A percentile compares a stretch with the other conserved stretches of the same genome.
phyloP scores from a whole-genome alignment of 2,797 vertebrate species.

The Vipera latastei region DNA sequence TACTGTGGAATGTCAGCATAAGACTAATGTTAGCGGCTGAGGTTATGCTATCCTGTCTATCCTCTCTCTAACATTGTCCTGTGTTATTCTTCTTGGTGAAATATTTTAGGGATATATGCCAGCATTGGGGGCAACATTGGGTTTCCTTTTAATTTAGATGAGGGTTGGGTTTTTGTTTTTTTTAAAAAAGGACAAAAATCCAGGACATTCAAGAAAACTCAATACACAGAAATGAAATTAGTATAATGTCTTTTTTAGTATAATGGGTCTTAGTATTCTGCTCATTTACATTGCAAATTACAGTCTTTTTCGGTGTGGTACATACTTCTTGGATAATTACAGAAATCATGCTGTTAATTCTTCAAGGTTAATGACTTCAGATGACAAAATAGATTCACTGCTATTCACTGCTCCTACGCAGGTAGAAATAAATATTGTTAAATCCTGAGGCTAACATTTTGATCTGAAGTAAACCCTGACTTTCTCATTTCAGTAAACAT shows the following conservation, averaged over 20 bases:
- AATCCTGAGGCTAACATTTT: neutral
- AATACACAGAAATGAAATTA: neutral
- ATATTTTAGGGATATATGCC: neutral
- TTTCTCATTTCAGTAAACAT: neutral
- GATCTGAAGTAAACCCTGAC: neutral
- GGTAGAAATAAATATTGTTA: neutral
- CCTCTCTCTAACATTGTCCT: constrained; percentile 4
- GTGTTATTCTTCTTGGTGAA: constrained; percentile 1
- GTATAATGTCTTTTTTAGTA: neutral
- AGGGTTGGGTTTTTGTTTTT: neutral
- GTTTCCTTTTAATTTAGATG: neutral
- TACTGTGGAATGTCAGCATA: constrained; percentile 27
- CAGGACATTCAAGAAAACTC: neutral
- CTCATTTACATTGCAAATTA: constrained; percentile 7
- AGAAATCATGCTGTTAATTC: constrained; percentile 3
- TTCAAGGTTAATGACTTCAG: constrained; percentile 1
- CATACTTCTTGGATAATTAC: neutral
- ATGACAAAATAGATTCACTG: neutral
- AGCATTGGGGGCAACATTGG: neutral
- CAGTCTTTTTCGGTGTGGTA: neutral
- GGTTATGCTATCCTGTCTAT: constrained; percentile 18
- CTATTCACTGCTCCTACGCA: neutral
- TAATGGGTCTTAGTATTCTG: neutral
- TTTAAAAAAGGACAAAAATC: neutral
- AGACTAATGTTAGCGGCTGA: constrained; percentile 34